Evolutionary conservation across 2,888 invertebrate species (phyloP).

Genomic region (Hoplodrina blanda): DNA sequence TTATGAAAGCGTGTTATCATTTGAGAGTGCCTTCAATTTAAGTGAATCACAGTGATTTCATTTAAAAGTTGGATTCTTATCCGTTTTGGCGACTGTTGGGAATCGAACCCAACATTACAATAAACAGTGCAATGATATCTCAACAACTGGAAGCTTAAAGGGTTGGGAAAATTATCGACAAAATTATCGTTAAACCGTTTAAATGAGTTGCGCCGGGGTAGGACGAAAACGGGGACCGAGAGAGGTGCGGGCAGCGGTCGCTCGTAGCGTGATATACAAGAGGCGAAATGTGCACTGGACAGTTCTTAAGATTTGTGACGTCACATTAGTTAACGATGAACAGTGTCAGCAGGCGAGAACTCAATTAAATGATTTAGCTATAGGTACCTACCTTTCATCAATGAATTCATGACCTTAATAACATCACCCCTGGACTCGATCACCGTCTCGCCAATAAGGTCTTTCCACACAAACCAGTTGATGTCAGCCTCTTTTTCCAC

Average conservation of each 20-base stretch:
- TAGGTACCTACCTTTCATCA: constrained; percentile 83
- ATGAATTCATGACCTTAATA: constrained; percentile 85
- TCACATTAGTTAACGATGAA: too few species aligned
- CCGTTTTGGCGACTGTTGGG: neutral
- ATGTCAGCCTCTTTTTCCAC: constrained; percentile 91
- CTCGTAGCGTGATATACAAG: too few species aligned
- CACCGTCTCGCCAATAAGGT: constrained; percentile 90
- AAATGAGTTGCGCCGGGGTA: too few species aligned
- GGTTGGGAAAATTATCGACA: neutral
- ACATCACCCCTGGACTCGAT: constrained; percentile 86
- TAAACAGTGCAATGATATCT: neutral
- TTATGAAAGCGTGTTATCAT: neutral
- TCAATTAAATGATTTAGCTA: neutral
- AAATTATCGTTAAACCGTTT: neutral
- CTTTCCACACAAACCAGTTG: constrained; percentile 94
- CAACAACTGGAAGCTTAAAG: neutral
- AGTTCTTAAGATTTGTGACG: too few species aligned
- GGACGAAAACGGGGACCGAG: too few species aligned
- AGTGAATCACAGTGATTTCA: too few species aligned
- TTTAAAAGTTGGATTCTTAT: neutral
- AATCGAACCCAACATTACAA: neutral
- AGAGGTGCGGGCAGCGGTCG: too few species aligned
- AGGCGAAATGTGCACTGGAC: too few species aligned
- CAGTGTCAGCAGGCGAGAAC: too few species aligned
- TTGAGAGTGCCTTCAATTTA: neutral